Evolutionary conservation across 2,113 vertebrate species (phyloP), one percentile per base, ranked within the genome.

Genomic region (Microtus oregoni): DNA sequence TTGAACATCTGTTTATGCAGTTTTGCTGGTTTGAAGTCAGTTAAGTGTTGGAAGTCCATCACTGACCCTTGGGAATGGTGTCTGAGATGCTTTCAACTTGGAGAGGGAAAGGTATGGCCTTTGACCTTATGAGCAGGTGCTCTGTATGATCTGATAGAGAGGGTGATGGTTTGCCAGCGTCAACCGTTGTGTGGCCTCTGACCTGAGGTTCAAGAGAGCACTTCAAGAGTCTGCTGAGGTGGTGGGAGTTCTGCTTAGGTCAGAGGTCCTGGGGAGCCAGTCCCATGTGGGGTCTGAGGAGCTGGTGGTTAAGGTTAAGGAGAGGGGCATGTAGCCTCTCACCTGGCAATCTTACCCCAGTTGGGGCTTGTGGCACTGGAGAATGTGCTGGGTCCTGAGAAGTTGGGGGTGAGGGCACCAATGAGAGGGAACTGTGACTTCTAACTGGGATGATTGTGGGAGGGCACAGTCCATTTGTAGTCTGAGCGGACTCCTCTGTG

Each of bases 401-500:
- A 44, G 38, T 41, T 44, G 38, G 38, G 22, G 73, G 20, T 76
- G 41, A 26, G 73, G 38, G 38, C 41, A 12, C 73, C 38, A 76
- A 38, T 76, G 22, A 44, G 73, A 76, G 38, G 38, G 22, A 44
- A 24, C 20, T 44, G 38, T 26, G 38, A 10, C 38, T 26, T 26
- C 11, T 44, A 24, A 19, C 55, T 19, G 17, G 6, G 17, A 20
- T 58, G 55, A 20, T 58, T 58, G 58, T 20, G 58, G 17, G 58
- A 58, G 58, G 19, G 6, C 58, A 20, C 58, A 20, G n/a, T 94
- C 70, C 0, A 0, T 38, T 81, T 90, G 4, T 82, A 92, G 86
- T 67, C 79, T 92, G 81, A 96, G 93, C 11, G 2, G 85, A 97
- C 94, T 7, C 35, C 95, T 96, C 94, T 87, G 32, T 89, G 95